These are phyloP conservation scores for Drosophila tanythrix DNA, from an alignment of 2,888 invertebrate genomes.

Conservation along the genomic window DNA sequence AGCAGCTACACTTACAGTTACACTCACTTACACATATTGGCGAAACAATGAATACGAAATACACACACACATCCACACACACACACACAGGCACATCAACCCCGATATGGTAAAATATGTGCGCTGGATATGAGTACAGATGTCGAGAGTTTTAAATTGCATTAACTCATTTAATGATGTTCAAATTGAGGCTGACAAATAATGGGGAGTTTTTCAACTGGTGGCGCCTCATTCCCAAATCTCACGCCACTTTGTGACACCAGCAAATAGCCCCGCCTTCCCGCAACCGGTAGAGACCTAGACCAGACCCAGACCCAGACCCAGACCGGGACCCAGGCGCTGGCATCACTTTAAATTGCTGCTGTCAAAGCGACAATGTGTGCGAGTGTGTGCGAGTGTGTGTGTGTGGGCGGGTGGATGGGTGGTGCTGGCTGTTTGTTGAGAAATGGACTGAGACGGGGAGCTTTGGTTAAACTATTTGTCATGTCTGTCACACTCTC, in stretches of 20 bases:
- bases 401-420: not conserved
- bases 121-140: slow-evolving; percentile 57
- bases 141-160: slow-evolving; percentile 74
- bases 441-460: slow-evolving; percentile 12
- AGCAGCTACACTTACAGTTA: slow-evolving; percentile 32
- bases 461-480: slow-evolving; percentile 62
- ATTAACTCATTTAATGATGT: slow-evolving; percentile 76
- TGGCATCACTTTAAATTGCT: slow-evolving; percentile 73
- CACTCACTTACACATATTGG: slow-evolving; percentile 41
- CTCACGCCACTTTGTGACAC: slow-evolving; percentile 71
- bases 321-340: slow-evolving; percentile 12
- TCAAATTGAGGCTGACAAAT: slow-evolving; percentile 70
- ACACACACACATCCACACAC: slow-evolving; percentile 8
- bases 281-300: slow-evolving; percentile 12
- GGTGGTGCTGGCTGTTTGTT: slow-evolving; percentile 4
- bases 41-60: slow-evolving; percentile 34
- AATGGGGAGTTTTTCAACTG: slow-evolving; percentile 42
- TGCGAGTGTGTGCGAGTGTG: slow-evolving; percentile 26
- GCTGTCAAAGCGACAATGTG: slow-evolving; percentile 63
- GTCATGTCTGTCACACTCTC: slow-evolving; percentile 77
- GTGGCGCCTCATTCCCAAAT: slow-evolving; percentile 41
- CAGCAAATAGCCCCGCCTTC: slow-evolving; percentile 10
- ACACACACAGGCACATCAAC: not conserved
- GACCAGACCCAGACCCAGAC: slow-evolving; percentile 14
- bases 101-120: slow-evolving; percentile 41